phyloP scores from a whole-genome alignment of 2,797 vertebrate genomes.

The Amphiprion clarkii region DNA sequence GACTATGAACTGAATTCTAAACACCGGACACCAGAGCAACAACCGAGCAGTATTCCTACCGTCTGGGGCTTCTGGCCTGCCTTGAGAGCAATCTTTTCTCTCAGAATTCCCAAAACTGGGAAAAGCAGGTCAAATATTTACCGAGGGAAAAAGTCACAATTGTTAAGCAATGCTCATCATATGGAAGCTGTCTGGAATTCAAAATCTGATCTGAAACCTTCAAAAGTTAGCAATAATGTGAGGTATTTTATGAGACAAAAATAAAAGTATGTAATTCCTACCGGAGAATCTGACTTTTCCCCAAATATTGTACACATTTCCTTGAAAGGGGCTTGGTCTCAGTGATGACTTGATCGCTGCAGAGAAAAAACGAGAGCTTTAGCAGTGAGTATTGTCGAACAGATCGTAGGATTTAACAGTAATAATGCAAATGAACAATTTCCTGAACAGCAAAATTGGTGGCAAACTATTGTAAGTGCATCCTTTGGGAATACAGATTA shows the following conservation, averaged over 20 bases:
- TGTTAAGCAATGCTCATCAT: slow-evolving; percentile 46
- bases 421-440: background rate
- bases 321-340: slow-evolving; percentile 90
- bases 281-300: slow-evolving; percentile 95
- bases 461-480: background rate
- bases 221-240: slow-evolving; percentile 19
- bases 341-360: slow-evolving; percentile 91
- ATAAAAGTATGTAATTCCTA: slow-evolving; percentile 67
- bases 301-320: slow-evolving; percentile 95
- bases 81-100: slow-evolving; percentile 66
- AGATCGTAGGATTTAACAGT: background rate
- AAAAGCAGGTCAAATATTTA: slow-evolving; percentile 68
- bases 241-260: background rate
- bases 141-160: slow-evolving; percentile 60
- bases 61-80: slow-evolving; percentile 61
- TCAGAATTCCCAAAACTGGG: slow-evolving; percentile 72
- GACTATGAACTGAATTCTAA: slow-evolving; percentile 67
- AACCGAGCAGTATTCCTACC: slow-evolving; percentile 76
- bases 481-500: slow-evolving; percentile 31
- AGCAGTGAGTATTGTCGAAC: slow-evolving; percentile 5
- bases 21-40: slow-evolving; percentile 68
- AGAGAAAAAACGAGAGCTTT: slow-evolving; percentile 12
- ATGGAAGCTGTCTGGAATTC: slow-evolving; percentile 11
- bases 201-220: slow-evolving; percentile 26
- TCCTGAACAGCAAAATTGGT: slow-evolving; percentile 9